These are phyloP conservation scores for Rugalucina vietnamica DNA, from an alignment of 2,888 invertebrate species.

Conservation along the genomic window DNA sequence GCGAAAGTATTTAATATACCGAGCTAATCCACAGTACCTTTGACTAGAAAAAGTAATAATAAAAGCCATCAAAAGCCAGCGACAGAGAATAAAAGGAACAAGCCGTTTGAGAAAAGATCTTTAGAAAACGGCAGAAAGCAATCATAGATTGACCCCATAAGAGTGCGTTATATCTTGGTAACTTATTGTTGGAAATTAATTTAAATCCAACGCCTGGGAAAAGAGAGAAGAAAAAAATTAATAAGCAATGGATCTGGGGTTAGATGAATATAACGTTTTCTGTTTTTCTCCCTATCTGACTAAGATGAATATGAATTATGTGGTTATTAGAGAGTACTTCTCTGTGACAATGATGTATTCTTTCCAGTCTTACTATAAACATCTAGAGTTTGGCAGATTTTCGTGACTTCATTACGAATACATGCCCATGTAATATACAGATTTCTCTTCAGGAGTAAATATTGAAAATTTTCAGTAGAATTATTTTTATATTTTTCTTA, in stretches of 20 bases:
- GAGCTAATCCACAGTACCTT: neutral
- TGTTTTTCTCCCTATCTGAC: neutral
- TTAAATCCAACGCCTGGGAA: neutral
- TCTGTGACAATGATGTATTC: too few relatives aligned
- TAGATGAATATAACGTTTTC: neutral
- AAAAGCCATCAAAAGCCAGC: neutral
- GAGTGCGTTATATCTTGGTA: neutral
- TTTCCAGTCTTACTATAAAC: too few relatives aligned
- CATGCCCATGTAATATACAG: too few relatives aligned
- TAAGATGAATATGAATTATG: neutral
- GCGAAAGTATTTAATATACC: constrained; percentile 11
- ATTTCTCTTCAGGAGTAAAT: too few relatives aligned
- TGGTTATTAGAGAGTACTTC: too few relatives aligned
- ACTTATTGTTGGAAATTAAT: constrained; percentile 4
- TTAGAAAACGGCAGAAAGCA: constrained; percentile 2
- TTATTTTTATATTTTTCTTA: too few relatives aligned
- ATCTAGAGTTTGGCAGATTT: too few relatives aligned
- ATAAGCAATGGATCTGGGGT: neutral
- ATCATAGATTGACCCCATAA: neutral
- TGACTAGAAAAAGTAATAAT: constrained; percentile 14
- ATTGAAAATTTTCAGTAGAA: too few relatives aligned
- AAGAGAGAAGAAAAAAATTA: neutral
- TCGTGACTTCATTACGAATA: too few relatives aligned
- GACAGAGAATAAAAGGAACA: neutral
- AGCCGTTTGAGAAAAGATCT: neutral